Conservation (phyloP, 1,140 invertebrate genomes). For the Lepidostoma basale region DNA sequence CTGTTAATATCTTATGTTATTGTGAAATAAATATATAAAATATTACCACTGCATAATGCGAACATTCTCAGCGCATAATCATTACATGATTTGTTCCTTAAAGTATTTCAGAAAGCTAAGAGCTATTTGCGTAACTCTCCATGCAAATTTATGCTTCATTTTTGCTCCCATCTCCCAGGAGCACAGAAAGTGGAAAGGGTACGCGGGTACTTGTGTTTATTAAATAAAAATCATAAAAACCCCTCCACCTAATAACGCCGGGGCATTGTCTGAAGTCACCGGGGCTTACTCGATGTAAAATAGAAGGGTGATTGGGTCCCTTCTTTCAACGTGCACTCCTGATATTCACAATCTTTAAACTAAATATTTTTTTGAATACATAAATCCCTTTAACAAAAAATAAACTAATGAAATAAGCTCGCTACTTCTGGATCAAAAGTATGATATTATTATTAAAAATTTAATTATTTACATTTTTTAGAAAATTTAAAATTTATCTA, state of each 20-base stretch:
- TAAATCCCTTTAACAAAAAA: too few species aligned
- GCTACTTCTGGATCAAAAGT: too few species aligned
- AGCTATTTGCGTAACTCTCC: constrained; percentile 28
- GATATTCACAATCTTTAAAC: not conserved
- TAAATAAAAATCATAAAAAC: constrained; percentile 45
- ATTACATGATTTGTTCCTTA: too few species aligned
- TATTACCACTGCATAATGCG: too few species aligned
- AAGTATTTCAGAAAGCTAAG: too few species aligned
- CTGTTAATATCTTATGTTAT: too few species aligned
- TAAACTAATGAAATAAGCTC: too few species aligned
- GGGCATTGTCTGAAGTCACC: constrained; percentile 45
- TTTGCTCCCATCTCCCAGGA: constrained; percentile 19
- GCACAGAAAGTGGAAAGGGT: constrained; percentile 9
- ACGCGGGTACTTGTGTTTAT: constrained; percentile 36
- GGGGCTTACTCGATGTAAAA: constrained; percentile 42
- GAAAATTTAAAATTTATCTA: not conserved
- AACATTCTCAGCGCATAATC: too few species aligned
- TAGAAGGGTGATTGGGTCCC: constrained; percentile 38
- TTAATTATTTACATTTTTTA: too few species aligned
- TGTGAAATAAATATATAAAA: too few species aligned
- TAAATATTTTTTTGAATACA: too few species aligned
- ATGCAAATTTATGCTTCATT: constrained; percentile 40
- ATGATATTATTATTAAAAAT: too few species aligned
- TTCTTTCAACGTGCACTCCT: constrained; percentile 3
- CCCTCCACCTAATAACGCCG: constrained; percentile 29